A percentile compares a stretch with the other conserved stretches of the same genome.
Evolutionary conservation across 2,113 vertebrate genomes (phyloP).

Genomic region (Caranx ignobilis): DNA sequence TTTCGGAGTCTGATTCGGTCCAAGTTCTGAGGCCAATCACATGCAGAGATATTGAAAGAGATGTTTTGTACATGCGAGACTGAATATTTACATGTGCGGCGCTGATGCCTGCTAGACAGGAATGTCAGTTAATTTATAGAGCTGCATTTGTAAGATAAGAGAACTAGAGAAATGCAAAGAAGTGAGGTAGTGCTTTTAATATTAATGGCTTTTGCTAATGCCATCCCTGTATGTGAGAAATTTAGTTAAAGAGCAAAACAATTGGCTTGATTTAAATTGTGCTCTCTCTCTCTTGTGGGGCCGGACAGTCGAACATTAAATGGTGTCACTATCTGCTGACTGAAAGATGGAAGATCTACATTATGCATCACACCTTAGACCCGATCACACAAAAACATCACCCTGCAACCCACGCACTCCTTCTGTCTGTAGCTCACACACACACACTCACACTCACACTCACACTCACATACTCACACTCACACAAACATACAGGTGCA

Average conservation of each 20-base stretch:
- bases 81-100: slow-evolving; percentile 60
- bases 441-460: slow-evolving; percentile 31
- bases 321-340: slow-evolving; percentile 63
- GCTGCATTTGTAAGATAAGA: slow-evolving; percentile 74
- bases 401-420: slow-evolving; percentile 54
- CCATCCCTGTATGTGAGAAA: slow-evolving; percentile 43
- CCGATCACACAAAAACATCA: slow-evolving; percentile 56
- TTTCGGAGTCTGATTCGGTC: slow-evolving; percentile 73
- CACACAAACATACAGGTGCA: slow-evolving; percentile 40
- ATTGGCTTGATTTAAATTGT: slow-evolving; percentile 48
- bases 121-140: slow-evolving; percentile 75
- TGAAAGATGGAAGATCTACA: slow-evolving; percentile 64
- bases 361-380: slow-evolving; percentile 57
- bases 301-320: slow-evolving; percentile 64
- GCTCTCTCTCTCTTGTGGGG: slow-evolving; percentile 29
- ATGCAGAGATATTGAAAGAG: slow-evolving; percentile 71
- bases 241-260: slow-evolving; percentile 56
- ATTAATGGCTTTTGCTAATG: slow-evolving; percentile 67
- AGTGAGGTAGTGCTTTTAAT: slow-evolving; percentile 66
- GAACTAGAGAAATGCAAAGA: slow-evolving; percentile 33
- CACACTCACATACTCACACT: slow-evolving; percentile 1
- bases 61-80: slow-evolving; percentile 65
- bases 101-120: slow-evolving; percentile 42
- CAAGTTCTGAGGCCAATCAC: slow-evolving; percentile 78
- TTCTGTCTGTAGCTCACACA: slow-evolving; percentile 33